phyloP scores from a whole-genome alignment of 2,113 vertebrate species.

The Bettongia penicillata region DNA sequence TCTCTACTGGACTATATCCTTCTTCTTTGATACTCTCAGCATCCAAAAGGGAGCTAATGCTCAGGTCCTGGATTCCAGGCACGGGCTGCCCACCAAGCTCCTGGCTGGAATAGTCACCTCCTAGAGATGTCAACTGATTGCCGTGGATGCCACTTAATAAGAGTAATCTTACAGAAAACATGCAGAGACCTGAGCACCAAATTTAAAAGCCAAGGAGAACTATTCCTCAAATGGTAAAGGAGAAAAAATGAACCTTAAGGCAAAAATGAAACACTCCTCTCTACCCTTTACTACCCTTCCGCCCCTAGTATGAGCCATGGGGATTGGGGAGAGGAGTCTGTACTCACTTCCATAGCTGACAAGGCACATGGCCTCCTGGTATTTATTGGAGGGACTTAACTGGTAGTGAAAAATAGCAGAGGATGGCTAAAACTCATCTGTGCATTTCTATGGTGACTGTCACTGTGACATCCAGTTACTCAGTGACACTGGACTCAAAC shows the following conservation, averaged over 20 bases:
- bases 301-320: not conserved
- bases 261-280: not conserved
- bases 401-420: not conserved
- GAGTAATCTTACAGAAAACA: not conserved
- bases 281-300: not conserved
- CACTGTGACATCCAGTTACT: not conserved
- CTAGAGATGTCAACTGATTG: not conserved
- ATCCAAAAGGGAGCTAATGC: not conserved
- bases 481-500: not conserved
- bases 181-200: not conserved
- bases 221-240: not conserved
- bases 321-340: not conserved
- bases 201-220: not conserved
- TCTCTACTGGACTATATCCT: not conserved
- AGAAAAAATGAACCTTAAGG: not conserved
- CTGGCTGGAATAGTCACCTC: not conserved
- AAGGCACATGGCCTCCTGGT: not conserved
- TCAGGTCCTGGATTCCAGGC: not conserved
- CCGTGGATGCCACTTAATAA: not conserved
- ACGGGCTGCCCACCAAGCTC: not conserved
- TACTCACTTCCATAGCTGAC: not conserved
- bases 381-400: not conserved
- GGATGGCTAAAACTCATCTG: not conserved
- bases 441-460: not conserved
- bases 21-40: not conserved